phyloP scores from a whole-genome alignment of 2,113 vertebrate species.

The Xenus cinereus region DNA sequence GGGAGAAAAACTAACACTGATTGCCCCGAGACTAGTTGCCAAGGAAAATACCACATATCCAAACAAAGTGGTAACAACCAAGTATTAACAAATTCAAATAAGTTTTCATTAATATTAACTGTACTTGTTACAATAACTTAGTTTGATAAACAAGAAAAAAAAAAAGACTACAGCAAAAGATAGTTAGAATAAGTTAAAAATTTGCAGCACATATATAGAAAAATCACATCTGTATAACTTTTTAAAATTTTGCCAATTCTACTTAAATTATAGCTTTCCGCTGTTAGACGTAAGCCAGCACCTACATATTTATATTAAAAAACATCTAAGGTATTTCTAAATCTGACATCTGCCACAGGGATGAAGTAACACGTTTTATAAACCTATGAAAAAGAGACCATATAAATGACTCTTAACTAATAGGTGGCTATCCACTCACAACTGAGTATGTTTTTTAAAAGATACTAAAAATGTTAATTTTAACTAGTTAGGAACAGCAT shows the following conservation, averaged over 20 bases:
- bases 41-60: not conserved
- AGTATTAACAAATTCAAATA: not conserved
- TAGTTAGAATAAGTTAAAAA: not conserved
- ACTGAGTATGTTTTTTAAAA: not conserved
- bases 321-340: not conserved
- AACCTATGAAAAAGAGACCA: not conserved
- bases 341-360: not conserved
- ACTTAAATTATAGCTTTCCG: not conserved
- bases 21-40: not conserved
- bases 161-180: not conserved
- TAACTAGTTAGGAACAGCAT: not conserved
- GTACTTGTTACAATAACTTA: not conserved
- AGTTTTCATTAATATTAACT: not conserved
- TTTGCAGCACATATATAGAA: not conserved
- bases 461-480: not conserved
- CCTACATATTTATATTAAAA: not conserved
- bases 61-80: not conserved
- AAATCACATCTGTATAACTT: not conserved
- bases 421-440: not conserved
- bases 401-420: not conserved
- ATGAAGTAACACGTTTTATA: not conserved
- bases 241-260: not conserved
- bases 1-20: not conserved
- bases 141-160: not conserved
- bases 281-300: not conserved